Percentiles rank a stretch among this genome's conserved stretches.
Conservation (phyloP, 1,140 invertebrate species). For the Anthonomus grandis region DNA sequence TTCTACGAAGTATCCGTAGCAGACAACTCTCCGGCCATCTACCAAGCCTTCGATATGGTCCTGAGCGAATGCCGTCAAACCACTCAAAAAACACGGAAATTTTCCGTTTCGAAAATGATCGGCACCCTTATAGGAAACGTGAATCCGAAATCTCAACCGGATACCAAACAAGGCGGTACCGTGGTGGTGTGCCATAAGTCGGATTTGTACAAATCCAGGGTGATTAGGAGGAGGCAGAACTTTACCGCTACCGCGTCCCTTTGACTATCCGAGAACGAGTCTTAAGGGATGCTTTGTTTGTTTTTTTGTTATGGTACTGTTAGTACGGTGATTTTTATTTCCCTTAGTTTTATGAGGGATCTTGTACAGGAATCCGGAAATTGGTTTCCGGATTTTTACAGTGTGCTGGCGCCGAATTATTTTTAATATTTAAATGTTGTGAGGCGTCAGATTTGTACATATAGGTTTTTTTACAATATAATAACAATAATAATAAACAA, state of each 20-base stretch:
- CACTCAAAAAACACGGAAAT: constrained; percentile 59
- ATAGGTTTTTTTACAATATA: constrained; percentile 1
- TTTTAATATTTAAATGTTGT: constrained; percentile 9
- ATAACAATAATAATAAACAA: constrained; percentile 8
- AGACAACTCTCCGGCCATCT: constrained; percentile 68
- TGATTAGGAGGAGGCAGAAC: constrained; percentile 55
- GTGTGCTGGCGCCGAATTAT: constrained; percentile 4
- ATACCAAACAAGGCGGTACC: constrained; percentile 52
- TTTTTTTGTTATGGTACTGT: constrained; percentile 6
- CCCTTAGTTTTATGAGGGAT: constrained; percentile 34
- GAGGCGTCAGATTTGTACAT: constrained; percentile 2
- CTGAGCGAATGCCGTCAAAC: constrained; percentile 61
- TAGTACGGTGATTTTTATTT: constrained; percentile 15
- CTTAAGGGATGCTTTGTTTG: neutral
- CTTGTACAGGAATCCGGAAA: too few species aligned
- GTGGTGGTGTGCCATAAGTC: constrained; percentile 57
- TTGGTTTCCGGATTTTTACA: too few species aligned
- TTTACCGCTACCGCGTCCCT: constrained; percentile 56
- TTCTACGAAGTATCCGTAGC: constrained; percentile 76
- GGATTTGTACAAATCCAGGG: constrained; percentile 55
- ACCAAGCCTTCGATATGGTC: constrained; percentile 65
- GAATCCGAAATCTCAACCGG: constrained; percentile 42
- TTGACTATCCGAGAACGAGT: constrained; percentile 50
- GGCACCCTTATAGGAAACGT: constrained; percentile 66
- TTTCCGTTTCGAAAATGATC: constrained; percentile 75